Conservation (phyloP, 2,888 invertebrate genomes). For the Teleiodes luculella region DNA sequence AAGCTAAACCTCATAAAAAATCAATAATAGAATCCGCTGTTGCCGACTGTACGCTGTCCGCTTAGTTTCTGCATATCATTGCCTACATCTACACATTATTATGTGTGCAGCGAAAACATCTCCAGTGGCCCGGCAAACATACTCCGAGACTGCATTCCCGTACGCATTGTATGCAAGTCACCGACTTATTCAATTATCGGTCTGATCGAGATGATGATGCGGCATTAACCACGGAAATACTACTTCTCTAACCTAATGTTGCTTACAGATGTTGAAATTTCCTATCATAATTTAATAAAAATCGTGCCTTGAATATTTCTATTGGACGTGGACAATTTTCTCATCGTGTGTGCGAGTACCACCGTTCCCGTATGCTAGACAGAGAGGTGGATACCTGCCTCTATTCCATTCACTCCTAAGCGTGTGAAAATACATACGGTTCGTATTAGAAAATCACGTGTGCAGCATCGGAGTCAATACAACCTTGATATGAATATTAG, state of each 20-base stretch:
- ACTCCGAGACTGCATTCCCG: not conserved
- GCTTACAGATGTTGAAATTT: not conserved
- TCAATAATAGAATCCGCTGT: conserved; percentile 7
- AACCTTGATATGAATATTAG: conserved; percentile 34
- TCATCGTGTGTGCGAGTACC: conserved; percentile 30
- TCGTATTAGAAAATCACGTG: conserved; percentile 21
- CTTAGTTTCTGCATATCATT: conserved; percentile 11
- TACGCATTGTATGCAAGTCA: conserved; percentile 10
- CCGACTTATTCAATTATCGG: conserved; percentile 8
- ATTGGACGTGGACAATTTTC: not conserved
- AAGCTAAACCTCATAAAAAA: conserved; percentile 10
- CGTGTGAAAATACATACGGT: conserved; percentile 21
- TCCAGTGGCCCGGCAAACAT: not conserved
- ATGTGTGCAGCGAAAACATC: not conserved
- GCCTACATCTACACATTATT: not conserved
- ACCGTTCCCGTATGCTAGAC: conserved; percentile 16
- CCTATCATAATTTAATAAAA: not conserved
- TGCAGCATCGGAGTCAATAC: not conserved
- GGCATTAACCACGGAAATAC: conserved; percentile 1
- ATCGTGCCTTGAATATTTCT: not conserved
- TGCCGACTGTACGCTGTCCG: not conserved
- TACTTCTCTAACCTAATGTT: not conserved
- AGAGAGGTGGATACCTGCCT: conserved; percentile 20
- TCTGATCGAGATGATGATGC: conserved; percentile 9
- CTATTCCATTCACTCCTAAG: conserved; percentile 26